Evolutionary conservation across 2,113 vertebrate genomes (phyloP), one percentile per base, ranked within the genome.

Genomic region (Eudyptes chrysolophus): DNA sequence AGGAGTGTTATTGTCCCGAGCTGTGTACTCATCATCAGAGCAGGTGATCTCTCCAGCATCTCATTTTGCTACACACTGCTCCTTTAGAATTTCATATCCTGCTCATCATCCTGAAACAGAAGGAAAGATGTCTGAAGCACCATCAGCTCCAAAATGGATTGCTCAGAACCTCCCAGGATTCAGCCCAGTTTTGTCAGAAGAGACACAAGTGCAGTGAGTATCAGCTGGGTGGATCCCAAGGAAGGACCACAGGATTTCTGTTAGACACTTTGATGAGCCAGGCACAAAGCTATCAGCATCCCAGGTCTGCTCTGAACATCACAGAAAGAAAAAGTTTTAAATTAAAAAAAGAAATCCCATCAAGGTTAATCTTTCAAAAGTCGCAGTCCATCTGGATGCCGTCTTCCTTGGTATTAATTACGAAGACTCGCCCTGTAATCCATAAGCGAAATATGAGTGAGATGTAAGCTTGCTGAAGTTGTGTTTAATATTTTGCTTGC

Each of bases 291-390:
- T 78, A 38, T 57, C 40, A 46, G 57, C 70, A 21, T 82, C 36
- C 49, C 65, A 74, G 46, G 49, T 92, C 89, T 82, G n/a, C 55
- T 80, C 62, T 80, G 84, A 83, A 87, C 16, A 42, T 40, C 66
- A 69, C 11, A 78, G 69, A 79, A 90, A 88, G 30, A 42, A 49
- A 52, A 94, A 88, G n/a, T 82, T 96, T 88, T 82, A 83, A 87
- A 79, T 80, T 58, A 52, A 90, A 92, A 90, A 84, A 51, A 90
- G n/a, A 85, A 89, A 94, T 75, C 74, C 32, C 57, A 70, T 88
- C 36, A 79, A 96, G n/a, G 34, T 77, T 97, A 94, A 93, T 92
- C 90, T 97, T 95, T 87, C 46, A 62, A 87, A 93, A 95, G 87
- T 65, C 11, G 9, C 24, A 38, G 89, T 69, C 81, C 88, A 87